A percentile compares a stretch with the other conserved stretches of the same genome.
Evolutionary conservation across 2,888 invertebrate species (phyloP).

Genomic region (Dicyrtoma fusca): DNA sequence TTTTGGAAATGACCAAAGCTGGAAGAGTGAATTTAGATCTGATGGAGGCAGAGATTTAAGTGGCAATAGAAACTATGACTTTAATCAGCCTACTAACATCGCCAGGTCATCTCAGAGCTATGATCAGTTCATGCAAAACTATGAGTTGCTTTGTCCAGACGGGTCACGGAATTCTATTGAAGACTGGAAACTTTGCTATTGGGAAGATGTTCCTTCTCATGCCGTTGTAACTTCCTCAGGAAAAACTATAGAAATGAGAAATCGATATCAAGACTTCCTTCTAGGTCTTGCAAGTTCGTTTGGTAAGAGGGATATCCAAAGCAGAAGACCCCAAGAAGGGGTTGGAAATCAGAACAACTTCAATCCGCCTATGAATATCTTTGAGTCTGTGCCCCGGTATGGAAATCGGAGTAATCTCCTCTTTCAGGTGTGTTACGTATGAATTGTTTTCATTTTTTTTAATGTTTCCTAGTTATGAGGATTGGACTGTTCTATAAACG

Average conservation of each 20-base stretch:
- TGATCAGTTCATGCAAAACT: conserved; percentile 63
- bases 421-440: conserved; percentile 68
- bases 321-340: not conserved
- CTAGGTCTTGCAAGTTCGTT: conserved; percentile 37
- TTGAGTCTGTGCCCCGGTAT: conserved; percentile 72
- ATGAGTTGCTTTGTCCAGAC: conserved; percentile 80
- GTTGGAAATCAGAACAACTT: conserved; percentile 9
- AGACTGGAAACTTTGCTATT: conserved; percentile 76
- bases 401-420: conserved; percentile 74
- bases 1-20: not conserved
- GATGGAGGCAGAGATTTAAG: not conserved
- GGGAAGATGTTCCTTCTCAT: conserved; percentile 83
- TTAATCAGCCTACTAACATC: not conserved
- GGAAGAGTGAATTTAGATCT: not conserved
- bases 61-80: not conserved
- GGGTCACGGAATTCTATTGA: conserved; percentile 71
- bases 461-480: too few relatives aligned
- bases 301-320: not conserved
- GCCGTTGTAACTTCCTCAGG: conserved; percentile 86
- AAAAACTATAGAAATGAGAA: conserved; percentile 65
- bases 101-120: not conserved
- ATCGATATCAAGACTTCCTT: conserved; percentile 60
- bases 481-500: too few relatives aligned
- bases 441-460: too few relatives aligned
- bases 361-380: conserved; percentile 68